A percentile compares a stretch with the other conserved stretches of the same genome.
These are phyloP conservation scores for Ptilonorhynchus violaceus DNA, from an alignment of 2,113 vertebrate species.

Conservation along the genomic window DNA sequence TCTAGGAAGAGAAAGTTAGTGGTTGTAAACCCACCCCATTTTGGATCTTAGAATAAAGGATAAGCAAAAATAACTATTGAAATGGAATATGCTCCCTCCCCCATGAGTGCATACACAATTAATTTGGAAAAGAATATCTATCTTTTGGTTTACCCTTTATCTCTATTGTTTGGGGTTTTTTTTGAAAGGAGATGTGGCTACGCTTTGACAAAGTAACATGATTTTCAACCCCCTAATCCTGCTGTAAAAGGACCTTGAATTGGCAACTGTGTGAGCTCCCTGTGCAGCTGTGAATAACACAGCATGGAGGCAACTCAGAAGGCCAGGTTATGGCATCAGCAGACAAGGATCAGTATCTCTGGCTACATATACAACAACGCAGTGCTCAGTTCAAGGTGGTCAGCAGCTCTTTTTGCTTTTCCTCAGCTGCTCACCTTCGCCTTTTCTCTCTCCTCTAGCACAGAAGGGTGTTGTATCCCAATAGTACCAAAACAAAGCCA, in stretches of 20 bases:
- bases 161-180: neutral
- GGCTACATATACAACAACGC: neutral
- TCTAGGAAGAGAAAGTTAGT: neutral
- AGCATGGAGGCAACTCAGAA: neutral
- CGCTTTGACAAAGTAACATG: neutral
- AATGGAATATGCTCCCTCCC: neutral
- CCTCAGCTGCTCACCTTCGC: neutral
- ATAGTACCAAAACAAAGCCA: neutral
- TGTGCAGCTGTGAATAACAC: neutral
- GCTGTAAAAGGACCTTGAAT: neutral
- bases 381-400: neutral
- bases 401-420: neutral
- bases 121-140: neutral
- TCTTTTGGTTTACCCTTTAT: neutral
- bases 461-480: neutral
- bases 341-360: neutral
- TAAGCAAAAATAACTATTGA: neutral
- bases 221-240: fast-evolving
- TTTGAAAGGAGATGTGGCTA: neutral
- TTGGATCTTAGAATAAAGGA: neutral
- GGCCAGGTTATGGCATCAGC: neutral
- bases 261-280: neutral
- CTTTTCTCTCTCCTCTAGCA: neutral
- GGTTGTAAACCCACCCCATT: neutral
- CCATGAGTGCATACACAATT: neutral